Evolutionary conservation across 2,113 vertebrate genomes (phyloP).

Genomic region (Platichthys stellatus): DNA sequence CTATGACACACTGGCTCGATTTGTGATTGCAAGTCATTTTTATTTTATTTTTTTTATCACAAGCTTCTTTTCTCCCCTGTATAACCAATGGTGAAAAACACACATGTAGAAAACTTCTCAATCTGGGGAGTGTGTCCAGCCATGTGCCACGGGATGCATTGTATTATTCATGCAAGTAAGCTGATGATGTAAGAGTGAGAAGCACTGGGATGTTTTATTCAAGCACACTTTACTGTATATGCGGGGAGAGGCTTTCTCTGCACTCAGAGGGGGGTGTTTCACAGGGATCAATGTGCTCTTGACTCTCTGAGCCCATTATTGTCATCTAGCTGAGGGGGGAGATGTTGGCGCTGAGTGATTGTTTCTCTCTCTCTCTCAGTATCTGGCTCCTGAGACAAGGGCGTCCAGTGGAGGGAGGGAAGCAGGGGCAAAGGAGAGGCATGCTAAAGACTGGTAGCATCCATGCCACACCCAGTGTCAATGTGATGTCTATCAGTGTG

Average conservation of each 20-base stretch:
- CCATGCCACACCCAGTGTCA: conserved; percentile 56
- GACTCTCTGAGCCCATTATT: conserved; percentile 27
- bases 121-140: conserved; percentile 19
- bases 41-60: conserved; percentile 32
- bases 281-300: conserved; percentile 53
- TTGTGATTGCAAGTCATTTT: conserved; percentile 37
- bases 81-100: conserved; percentile 1
- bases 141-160: conserved; percentile 62
- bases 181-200: conserved; percentile 69
- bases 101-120: not conserved
- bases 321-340: conserved; percentile 43
- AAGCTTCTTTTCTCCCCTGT: conserved; percentile 3
- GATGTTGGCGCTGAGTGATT: conserved; percentile 42
- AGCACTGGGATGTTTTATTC: conserved; percentile 65
- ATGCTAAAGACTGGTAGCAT: conserved; percentile 3
- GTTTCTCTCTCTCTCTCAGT: conserved; percentile 27
- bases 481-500: not conserved
- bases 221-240: conserved; percentile 50
- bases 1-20: conserved; percentile 49
- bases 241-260: conserved; percentile 47
- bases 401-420: conserved; percentile 25
- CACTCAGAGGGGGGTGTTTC: conserved; percentile 24
- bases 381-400: conserved; percentile 46
- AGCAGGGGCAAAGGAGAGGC: conserved; percentile 8
- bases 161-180: conserved; percentile 70